Conservation (phyloP, 2,888 invertebrate genomes). For the Oconnorella tubifera region DNA sequence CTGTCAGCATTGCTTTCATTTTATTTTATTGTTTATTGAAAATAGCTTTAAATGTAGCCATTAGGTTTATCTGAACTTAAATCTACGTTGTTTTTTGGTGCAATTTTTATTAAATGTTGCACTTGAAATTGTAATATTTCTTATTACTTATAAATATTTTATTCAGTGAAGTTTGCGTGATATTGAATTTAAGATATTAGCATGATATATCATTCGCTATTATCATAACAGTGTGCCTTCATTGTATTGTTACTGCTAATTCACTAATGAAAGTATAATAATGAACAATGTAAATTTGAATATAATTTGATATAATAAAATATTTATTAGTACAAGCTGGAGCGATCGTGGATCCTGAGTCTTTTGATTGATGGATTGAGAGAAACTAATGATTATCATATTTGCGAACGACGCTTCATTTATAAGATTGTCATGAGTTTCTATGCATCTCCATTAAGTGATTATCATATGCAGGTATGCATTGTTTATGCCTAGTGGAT, state of each 20-base stretch:
- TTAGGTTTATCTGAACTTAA: background rate
- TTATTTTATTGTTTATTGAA: background rate
- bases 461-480: slow-evolving; percentile 27
- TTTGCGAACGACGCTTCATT: slow-evolving; percentile 70
- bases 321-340: slow-evolving; percentile 61
- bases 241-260: too few species aligned
- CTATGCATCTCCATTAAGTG: slow-evolving; percentile 40
- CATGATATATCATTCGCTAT: too few species aligned
- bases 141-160: too few species aligned
- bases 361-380: slow-evolving; percentile 73
- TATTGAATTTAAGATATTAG: too few species aligned
- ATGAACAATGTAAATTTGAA: too few species aligned
- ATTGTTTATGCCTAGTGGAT: background rate
- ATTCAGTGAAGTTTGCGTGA: too few species aligned
- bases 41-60: background rate
- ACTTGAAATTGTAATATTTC: too few species aligned
- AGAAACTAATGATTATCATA: slow-evolving; percentile 70
- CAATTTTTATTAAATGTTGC: too few species aligned
- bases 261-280: too few species aligned
- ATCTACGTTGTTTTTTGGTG: background rate
- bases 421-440: slow-evolving; percentile 73
- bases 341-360: slow-evolving; percentile 74
- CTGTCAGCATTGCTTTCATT: slow-evolving; percentile 39
- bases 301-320: too few species aligned
- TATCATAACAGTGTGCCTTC: too few species aligned